Conservation (phyloP, 2,888 invertebrate genomes). For the Criorhina ranunculi region DNA sequence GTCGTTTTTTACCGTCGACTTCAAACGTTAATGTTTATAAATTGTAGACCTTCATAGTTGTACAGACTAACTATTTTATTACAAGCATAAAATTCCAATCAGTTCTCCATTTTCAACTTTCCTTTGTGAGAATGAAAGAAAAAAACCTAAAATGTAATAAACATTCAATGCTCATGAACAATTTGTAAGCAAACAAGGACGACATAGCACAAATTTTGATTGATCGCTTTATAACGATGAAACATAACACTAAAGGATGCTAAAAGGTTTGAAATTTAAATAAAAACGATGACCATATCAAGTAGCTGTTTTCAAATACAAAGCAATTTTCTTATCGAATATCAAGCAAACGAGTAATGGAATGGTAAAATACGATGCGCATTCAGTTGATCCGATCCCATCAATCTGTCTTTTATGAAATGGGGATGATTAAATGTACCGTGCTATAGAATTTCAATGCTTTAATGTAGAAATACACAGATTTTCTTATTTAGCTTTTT, state of each 20-base stretch:
- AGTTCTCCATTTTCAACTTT: no score
- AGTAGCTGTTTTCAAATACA: conserved; percentile 16
- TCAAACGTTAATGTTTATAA: no score
- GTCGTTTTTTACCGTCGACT: no score
- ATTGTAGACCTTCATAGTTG: no score
- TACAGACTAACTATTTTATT: no score
- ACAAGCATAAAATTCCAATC: no score
- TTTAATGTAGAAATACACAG: no score
- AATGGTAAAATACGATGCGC: not conserved
- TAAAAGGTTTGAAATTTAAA: conserved; percentile 29
- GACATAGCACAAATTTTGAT: conserved; percentile 16
- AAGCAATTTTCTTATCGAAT: conserved; percentile 26
- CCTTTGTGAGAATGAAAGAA: no score
- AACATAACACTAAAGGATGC: conserved; percentile 3
- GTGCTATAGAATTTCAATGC: no score
- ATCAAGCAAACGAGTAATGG: conserved; percentile 4
- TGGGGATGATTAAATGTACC: no score
- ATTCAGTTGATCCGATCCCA: not conserved
- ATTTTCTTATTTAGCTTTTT: no score
- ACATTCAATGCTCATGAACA: conserved; percentile 7
- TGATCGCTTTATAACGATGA: conserved; percentile 26
- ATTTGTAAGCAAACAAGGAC: conserved; percentile 18
- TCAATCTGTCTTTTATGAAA: not conserved
- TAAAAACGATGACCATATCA: conserved; percentile 17
- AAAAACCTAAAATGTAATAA: not conserved